Base-by-base conservation (phyloP, 2,113 vertebrate species). In the Xerus inauris region DNA sequence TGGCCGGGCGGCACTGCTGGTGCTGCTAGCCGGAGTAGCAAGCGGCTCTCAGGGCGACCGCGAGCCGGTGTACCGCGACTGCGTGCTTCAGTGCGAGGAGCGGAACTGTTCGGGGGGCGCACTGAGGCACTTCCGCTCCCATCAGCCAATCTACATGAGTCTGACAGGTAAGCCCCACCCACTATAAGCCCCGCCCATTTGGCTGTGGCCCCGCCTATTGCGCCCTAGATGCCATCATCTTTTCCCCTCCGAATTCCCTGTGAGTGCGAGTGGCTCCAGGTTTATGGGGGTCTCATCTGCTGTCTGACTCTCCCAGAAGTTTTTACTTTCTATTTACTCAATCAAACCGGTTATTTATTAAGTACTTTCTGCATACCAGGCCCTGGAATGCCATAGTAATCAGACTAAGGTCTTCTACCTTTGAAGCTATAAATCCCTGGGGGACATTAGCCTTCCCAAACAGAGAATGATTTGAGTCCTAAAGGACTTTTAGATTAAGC, bases 61-160 rank as follows among this genome's bases (percentile, higher is more conserved):
- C 95, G 99, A 99, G 95, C 99, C 99, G 30, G 98, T 99, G 42
- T 99, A 99, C 98, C 99, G 99, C 30, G 99, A 99, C 95, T 99
- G 99, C 97, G 98, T 99, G 95, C 97, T 98, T 92, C 98, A 97
- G 2, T 99, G 99, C 97, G 99, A 99, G 94, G 99, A 98, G 93
- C 99, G 98, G 87, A 99, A 99, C 98, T 99, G 99, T 98, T 99
- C 99, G 0, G 99, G 99, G 72, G 98, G 97, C 49, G 99, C 99
- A 32, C 98, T 99, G 51, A 98, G 98, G 82, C 98, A 99, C 95
- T 99, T 99, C 98, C 99, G 99, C 96, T 99, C 99, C 45, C 96
- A 96, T 30, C 99, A 99, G 97, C 99, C 99, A 92, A 99, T 99
- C n/a, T 99, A 99, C 98, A 99, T 99, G 99, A 99, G 98, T 62